These are phyloP conservation scores for Poecile montanus DNA, from an alignment of 2,797 vertebrate genomes.

Conservation along the genomic window DNA sequence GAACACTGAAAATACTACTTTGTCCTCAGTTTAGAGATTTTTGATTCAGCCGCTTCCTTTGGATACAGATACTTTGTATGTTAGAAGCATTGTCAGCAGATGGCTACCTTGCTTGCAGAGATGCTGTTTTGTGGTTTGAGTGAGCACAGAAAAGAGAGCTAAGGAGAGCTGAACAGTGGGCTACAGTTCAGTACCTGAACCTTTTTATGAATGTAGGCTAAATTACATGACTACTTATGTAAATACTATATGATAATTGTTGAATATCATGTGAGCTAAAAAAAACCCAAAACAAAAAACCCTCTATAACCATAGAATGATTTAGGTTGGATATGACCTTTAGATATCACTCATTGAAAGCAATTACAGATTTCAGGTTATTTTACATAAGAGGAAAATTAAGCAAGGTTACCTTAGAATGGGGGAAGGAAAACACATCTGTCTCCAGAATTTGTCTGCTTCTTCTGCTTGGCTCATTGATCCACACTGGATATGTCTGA, in stretches of 20 bases:
- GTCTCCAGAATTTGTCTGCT: not conserved
- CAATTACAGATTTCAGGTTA: not conserved
- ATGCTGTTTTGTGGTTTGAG: not conserved
- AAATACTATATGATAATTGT: not conserved
- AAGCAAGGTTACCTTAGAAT: not conserved
- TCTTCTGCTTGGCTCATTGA: not conserved
- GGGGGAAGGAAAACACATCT: not conserved
- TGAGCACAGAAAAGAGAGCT: not conserved
- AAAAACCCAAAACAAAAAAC: fast-evolving
- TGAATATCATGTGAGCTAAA: not conserved
- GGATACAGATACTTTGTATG: not conserved
- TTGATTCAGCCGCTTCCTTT: not conserved
- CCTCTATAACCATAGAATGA: not conserved
- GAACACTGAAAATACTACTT: not conserved
- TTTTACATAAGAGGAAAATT: not conserved
- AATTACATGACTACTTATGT: not conserved
- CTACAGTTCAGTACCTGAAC: not conserved
- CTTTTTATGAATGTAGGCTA: not conserved
- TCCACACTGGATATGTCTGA: not conserved
- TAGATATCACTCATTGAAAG: not conserved
- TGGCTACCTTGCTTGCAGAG: not conserved
- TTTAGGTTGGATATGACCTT: not conserved
- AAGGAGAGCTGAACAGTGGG: not conserved
- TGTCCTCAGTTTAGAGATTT: not conserved
- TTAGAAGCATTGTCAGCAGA: not conserved